Conservation (phyloP, 2,888 invertebrate genomes). For the Athalia rosae region DNA sequence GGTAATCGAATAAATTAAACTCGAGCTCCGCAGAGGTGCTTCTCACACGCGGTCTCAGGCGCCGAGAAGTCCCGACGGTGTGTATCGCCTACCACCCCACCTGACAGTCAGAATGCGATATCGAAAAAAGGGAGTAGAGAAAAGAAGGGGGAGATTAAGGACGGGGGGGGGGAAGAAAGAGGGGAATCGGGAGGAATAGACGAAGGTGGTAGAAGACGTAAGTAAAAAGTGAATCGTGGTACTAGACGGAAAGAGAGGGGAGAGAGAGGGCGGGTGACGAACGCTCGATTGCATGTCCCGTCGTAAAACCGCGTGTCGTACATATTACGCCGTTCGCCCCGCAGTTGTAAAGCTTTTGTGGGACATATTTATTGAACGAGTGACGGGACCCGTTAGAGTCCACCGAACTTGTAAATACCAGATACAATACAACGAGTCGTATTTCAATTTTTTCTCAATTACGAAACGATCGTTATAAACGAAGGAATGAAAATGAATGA, state of each 20-base stretch:
- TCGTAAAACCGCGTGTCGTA: slow-evolving; percentile 56
- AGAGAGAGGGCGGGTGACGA: slow-evolving; percentile 45
- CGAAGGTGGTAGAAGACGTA: neutral
- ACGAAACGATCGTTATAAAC: neutral
- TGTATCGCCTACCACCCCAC: neutral
- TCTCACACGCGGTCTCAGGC: neutral
- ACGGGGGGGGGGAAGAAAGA: neutral
- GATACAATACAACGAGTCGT: slow-evolving; percentile 20
- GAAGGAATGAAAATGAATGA: neutral
- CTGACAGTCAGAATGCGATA: neutral
- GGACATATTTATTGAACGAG: slow-evolving; percentile 59
- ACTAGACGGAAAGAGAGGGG: neutral
- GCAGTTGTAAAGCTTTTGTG: slow-evolving; percentile 46
- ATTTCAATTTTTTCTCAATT: slow-evolving; percentile 1
- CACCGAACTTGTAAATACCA: slow-evolving; percentile 47
- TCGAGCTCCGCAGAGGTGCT: neutral
- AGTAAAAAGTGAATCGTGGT: neutral
- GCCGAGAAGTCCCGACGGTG: neutral
- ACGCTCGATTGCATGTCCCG: slow-evolving; percentile 57
- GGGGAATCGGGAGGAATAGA: neutral
- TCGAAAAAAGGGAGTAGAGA: slow-evolving; percentile 11
- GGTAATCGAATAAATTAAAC: slow-evolving; percentile 55
- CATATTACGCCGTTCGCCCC: slow-evolving; percentile 44
- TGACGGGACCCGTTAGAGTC: slow-evolving; percentile 47
- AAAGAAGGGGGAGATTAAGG: neutral